phyloP scores from a whole-genome alignment of 2,888 invertebrate species.

The Catocala sponsa region DNA sequence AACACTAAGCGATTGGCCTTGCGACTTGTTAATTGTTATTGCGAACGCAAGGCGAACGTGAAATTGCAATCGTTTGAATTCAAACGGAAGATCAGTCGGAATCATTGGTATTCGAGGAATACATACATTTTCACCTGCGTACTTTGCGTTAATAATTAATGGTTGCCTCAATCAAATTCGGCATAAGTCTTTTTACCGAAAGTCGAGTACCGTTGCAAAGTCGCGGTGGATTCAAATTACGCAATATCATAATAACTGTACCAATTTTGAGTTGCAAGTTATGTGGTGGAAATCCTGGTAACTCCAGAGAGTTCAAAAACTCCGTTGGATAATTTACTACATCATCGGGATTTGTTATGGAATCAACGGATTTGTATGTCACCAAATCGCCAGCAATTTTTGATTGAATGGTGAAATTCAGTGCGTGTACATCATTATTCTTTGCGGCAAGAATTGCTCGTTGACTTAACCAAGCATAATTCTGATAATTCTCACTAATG shows the following conservation, averaged over 20 bases:
- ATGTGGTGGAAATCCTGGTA: constrained; percentile 43
- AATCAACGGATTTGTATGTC: constrained; percentile 36
- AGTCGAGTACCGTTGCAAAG: constrained; percentile 46
- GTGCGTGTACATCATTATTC: constrained; percentile 24
- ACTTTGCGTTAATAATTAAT: constrained; percentile 38
- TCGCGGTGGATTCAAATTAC: constrained; percentile 46
- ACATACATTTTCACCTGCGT: constrained; percentile 42
- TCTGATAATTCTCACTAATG: constrained; percentile 11
- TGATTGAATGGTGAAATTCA: constrained; percentile 35
- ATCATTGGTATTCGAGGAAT: not conserved
- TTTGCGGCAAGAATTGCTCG: constrained; percentile 19
- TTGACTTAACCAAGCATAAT: constrained; percentile 11
- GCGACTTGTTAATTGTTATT: constrained; percentile 39
- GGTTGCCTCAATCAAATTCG: constrained; percentile 40
- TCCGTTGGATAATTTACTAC: too few species aligned
- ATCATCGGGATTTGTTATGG: constrained; percentile 34
- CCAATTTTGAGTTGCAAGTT: constrained; percentile 46
- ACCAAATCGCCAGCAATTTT: constrained; percentile 34
- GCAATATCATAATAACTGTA: constrained; percentile 48
- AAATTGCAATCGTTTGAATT: constrained; percentile 33
- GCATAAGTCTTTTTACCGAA: constrained; percentile 34
- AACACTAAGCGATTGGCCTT: constrained; percentile 31
- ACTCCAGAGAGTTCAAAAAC: constrained; percentile 23
- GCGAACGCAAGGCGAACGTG: constrained; percentile 33
- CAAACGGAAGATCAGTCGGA: constrained; percentile 1